A percentile compares a stretch with the other conserved stretches of the same genome.
These are phyloP conservation scores for Heterotis niloticus DNA, from an alignment of 2,113 vertebrate genomes.

Conservation along the genomic window DNA sequence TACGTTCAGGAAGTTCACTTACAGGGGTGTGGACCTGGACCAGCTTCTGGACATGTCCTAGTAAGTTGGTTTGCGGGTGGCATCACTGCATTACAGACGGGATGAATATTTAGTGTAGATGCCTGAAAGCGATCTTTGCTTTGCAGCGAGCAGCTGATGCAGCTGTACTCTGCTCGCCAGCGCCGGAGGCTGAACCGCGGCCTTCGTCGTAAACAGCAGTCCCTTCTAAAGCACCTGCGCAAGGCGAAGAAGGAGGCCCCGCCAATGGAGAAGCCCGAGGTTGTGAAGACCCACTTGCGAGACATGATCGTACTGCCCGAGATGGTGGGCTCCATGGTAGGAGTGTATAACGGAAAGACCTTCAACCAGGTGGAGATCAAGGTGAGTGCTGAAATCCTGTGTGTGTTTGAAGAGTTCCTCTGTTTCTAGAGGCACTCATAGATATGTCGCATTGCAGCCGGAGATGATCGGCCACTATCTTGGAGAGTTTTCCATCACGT, in stretches of 20 bases:
- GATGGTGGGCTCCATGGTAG: conserved; percentile 99
- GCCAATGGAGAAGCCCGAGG: conserved; percentile 97
- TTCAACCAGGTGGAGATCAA: conserved; percentile 99
- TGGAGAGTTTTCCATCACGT: conserved; percentile 98
- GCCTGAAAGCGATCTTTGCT: not conserved
- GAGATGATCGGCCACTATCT: conserved; percentile 98
- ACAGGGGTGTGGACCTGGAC: conserved; percentile 94
- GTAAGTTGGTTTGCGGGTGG: conserved; percentile 61
- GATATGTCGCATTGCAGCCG: conserved; percentile 66
- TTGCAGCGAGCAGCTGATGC: conserved; percentile 92
- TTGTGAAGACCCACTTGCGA: conserved; percentile 91
- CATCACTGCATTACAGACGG: no score
- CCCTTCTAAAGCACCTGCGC: conserved; percentile 90
- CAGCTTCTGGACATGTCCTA: conserved; percentile 98
- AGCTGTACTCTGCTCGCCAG: conserved; percentile 89
- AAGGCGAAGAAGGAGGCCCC: conserved; percentile 97
- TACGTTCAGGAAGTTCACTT: conserved; percentile 96
- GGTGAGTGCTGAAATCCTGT: conserved; percentile 60
- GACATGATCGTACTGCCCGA: conserved; percentile 97
- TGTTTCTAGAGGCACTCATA: not conserved
- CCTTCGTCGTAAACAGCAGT: conserved; percentile 91
- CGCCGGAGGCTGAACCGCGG: conserved; percentile 87
- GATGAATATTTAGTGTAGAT: no score
- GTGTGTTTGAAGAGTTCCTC: no score
- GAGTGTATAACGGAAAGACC: conserved; percentile 96